Conservation (phyloP, 2,113 vertebrate genomes). For the Cygnus atratus region DNA sequence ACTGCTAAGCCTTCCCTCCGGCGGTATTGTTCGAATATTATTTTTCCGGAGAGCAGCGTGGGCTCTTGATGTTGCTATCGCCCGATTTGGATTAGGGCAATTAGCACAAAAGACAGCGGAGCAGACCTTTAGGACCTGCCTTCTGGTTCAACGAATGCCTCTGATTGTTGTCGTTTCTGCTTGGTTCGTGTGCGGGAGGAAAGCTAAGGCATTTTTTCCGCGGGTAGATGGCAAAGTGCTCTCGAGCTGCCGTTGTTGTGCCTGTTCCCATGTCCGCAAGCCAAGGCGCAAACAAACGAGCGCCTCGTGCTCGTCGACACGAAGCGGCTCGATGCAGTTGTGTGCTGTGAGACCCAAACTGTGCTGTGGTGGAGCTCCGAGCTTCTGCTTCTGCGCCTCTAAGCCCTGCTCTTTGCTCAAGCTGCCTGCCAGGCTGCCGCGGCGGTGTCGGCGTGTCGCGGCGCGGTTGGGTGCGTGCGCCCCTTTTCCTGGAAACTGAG, state of each 20-base stretch:
- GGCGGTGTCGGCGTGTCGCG: background rate
- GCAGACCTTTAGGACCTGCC: background rate
- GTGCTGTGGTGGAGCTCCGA: background rate
- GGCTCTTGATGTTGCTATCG: accelerated
- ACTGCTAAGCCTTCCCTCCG: background rate
- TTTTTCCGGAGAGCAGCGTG: background rate
- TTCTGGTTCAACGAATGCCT: conserved; percentile 7
- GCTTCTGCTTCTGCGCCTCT: background rate
- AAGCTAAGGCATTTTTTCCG: background rate
- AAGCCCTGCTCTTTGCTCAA: background rate
- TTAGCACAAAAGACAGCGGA: background rate
- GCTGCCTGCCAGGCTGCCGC: background rate
- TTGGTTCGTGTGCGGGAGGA: background rate
- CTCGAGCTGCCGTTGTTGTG: conserved; percentile 1
- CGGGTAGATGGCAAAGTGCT: background rate
- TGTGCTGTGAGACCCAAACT: background rate
- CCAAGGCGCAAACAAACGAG: background rate
- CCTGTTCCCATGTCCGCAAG: background rate
- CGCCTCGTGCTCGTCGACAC: background rate
- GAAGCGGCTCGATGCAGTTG: background rate
- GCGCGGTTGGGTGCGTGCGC: background rate
- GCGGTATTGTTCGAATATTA: background rate
- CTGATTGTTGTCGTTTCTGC: background rate
- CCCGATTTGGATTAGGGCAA: background rate
- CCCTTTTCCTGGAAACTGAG: conserved; percentile 8